Percentiles rank a stretch among this genome's conserved stretches.
These are phyloP conservation scores for Corythucha ciliata DNA, from an alignment of 2,888 invertebrate species.

Conservation along the genomic window DNA sequence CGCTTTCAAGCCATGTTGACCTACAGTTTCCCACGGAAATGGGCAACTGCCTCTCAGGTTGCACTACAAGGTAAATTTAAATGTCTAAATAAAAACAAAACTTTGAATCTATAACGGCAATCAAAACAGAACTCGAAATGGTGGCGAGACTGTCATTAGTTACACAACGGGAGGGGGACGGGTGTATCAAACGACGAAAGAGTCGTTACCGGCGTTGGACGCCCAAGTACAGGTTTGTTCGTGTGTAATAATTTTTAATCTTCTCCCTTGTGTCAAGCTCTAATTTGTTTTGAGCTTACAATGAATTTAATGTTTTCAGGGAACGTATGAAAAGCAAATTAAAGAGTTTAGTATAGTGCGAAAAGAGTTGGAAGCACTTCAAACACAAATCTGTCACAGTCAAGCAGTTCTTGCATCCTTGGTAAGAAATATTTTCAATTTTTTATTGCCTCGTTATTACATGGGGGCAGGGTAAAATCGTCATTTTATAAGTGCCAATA, in stretches of 20 bases:
- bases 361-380: conserved; percentile 32
- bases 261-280: background rate
- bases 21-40: conserved; percentile 27
- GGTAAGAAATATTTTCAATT: conserved; percentile 25
- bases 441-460: too few species aligned
- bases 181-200: conserved; percentile 27
- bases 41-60: conserved; percentile 34
- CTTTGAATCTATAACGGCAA: too few species aligned
- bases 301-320: conserved; percentile 10
- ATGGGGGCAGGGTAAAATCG: too few species aligned
- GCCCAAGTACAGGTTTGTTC: conserved; percentile 24
- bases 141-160: conserved; percentile 29
- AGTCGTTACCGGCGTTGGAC: conserved; percentile 22
- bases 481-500: too few species aligned
- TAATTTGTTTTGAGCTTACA: background rate
- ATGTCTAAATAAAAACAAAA: too few species aligned
- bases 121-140: too few species aligned
- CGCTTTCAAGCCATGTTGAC: conserved; percentile 24
- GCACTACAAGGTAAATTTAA: conserved; percentile 31
- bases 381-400: conserved; percentile 33
- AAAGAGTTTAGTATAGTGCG: conserved; percentile 31
- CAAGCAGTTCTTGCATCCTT: conserved; percentile 33
- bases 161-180: conserved; percentile 28
- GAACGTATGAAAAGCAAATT: conserved; percentile 26
- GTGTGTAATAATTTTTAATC: background rate